Evolutionary conservation across 2,888 invertebrate species (phyloP).

Genomic region (Bursaphelenchus okinawaensis): DNA sequence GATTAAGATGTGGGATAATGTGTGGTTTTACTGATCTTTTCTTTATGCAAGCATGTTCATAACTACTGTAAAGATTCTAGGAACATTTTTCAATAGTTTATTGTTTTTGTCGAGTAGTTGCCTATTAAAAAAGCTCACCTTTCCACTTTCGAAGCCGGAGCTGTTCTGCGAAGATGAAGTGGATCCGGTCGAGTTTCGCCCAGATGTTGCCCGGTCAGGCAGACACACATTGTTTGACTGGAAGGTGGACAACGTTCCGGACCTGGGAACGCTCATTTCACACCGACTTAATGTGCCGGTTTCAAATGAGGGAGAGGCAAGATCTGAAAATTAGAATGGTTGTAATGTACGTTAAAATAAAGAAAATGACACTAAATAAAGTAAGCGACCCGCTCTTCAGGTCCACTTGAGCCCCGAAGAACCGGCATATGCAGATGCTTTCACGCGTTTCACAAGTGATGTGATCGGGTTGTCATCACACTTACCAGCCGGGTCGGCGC

Average conservation of each 20-base stretch:
- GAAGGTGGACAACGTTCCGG: conserved; percentile 5
- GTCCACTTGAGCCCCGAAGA: background rate
- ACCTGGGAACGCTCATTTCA: background rate
- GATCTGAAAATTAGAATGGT: background rate
- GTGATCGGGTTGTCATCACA: background rate
- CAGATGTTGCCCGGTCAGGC: background rate
- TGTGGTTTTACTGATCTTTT: too few species aligned
- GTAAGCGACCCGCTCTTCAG: too few species aligned
- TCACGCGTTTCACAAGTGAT: background rate
- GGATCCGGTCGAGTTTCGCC: conserved; percentile 43
- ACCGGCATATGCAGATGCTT: background rate
- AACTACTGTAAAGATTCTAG: too few species aligned
- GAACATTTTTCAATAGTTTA: too few species aligned
- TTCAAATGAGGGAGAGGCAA: background rate
- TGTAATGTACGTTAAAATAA: background rate
- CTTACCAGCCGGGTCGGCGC: conserved; percentile 4
- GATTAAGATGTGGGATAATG: too few species aligned
- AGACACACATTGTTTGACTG: background rate
- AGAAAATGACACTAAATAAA: too few species aligned
- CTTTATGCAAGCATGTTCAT: too few species aligned
- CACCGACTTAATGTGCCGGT: background rate
- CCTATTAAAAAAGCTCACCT: too few species aligned
- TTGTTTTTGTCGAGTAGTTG: too few species aligned
- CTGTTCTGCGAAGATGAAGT: conserved; percentile 34
- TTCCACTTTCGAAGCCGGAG: conserved; percentile 45